Percentiles rank a stretch among this genome's conserved stretches.
These are phyloP conservation scores for Apostichopus japonicus DNA, from an alignment of 35 echinoderm and acorn worm species.

Conservation along the genomic window DNA sequence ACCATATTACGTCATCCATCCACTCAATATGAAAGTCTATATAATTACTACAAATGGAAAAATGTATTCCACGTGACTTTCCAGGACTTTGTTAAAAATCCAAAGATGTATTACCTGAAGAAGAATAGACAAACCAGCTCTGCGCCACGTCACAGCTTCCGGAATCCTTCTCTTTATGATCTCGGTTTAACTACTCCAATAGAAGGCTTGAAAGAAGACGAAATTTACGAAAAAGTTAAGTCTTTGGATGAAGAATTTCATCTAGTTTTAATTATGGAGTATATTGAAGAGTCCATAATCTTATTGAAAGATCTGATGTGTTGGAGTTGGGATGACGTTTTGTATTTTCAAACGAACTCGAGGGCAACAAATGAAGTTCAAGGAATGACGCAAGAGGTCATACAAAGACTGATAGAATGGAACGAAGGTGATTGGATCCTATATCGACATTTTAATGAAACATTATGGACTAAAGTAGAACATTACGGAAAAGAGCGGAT, in stretches of 20 bases:
- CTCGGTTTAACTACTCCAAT: background rate
- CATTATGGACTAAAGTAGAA: slow-evolving; percentile 48
- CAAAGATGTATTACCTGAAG: slow-evolving; percentile 13
- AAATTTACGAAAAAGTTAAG: background rate
- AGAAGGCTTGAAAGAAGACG: background rate
- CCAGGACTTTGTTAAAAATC: slow-evolving; percentile 43
- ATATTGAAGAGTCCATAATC: slow-evolving; percentile 48
- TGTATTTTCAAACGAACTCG: slow-evolving; percentile 7
- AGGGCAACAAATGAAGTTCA: background rate
- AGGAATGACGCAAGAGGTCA: background rate
- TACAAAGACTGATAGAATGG: slow-evolving; percentile 1
- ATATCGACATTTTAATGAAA: too few species aligned
- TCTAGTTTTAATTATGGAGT: slow-evolving; percentile 41
- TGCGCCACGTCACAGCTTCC: background rate
- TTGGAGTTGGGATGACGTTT: slow-evolving; percentile 40
- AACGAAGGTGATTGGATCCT: slow-evolving; percentile 48
- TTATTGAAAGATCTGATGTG: slow-evolving; percentile 50
- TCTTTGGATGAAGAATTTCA: slow-evolving; percentile 38
- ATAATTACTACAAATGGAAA: slow-evolving; percentile 48
- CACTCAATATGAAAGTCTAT: slow-evolving; percentile 63
- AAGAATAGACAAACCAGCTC: background rate
- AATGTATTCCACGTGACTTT: background rate
- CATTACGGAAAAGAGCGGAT: slow-evolving; percentile 38
- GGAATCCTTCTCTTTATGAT: slow-evolving; percentile 47
- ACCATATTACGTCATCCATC: slow-evolving; percentile 68